A percentile compares a stretch with the other conserved stretches of the same genome.
These are phyloP conservation scores for Mormyrops boulengeri DNA, from an alignment of 2,797 vertebrate genomes.

Conservation along the genomic window DNA sequence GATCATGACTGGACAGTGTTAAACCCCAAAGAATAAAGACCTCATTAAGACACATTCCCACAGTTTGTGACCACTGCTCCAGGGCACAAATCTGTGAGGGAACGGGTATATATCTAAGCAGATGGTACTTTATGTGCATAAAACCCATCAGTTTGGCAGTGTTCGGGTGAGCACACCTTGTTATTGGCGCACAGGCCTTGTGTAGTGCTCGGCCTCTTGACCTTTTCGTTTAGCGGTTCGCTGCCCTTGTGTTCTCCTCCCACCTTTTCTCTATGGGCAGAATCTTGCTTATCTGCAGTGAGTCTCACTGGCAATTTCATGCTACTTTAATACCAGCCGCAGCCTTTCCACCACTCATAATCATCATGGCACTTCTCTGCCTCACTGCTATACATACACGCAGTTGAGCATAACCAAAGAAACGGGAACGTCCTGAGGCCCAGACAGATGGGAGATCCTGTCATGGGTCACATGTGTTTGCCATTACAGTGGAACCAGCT, in stretches of 20 bases:
- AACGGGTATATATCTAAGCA: neutral
- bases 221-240: neutral
- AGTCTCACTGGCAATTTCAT: conserved; percentile 4
- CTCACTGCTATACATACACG: neutral
- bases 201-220: neutral
- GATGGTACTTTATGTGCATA: neutral
- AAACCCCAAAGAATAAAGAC: neutral
- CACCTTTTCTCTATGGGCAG: neutral
- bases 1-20: neutral
- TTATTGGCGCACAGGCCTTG: neutral
- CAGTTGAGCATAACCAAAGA: neutral
- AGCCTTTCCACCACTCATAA: neutral
- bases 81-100: neutral
- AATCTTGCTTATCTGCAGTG: neutral
- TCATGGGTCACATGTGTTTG: neutral
- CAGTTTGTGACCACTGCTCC: neutral
- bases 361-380: neutral
- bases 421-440: neutral
- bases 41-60: neutral
- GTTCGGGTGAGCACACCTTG: neutral
- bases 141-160: neutral
- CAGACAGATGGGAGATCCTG: neutral
- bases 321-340: neutral
- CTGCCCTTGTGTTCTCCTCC: neutral
- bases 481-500: neutral